Base-by-base conservation (phyloP, 2,113 vertebrate species). In the Todiramphus saurophagus region DNA sequence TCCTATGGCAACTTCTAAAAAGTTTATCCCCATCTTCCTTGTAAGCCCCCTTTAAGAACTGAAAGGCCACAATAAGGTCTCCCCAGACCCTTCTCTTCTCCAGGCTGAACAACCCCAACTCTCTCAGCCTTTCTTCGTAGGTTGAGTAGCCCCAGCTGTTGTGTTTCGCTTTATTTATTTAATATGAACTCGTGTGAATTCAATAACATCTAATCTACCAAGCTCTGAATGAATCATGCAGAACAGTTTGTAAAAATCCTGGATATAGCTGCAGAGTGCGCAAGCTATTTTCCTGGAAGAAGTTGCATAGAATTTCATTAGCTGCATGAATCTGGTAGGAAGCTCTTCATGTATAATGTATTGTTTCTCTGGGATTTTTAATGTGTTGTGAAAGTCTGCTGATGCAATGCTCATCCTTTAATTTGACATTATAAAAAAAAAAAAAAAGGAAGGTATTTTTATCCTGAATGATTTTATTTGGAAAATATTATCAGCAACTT, bases 121-220 rank as follows among this genome's bases (percentile, higher is more conserved):
- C 41, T 44, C 21, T 68, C 30, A 70, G n/a, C n/a, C 44, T 70
- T 50, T 51, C 24, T 37, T 70, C 68, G 37, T 14, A 35, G 68
- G 24, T 53, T 92, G 96, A 94, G 85, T 70, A 93, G 93, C 70
- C 94, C 75, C 96, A 98, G 95, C 92, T 97, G 96, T 93, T 94
- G 87, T 72, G 62, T 81, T 96, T 94, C 12, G 66, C 68, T 90
- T 94, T 96, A 96, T 93, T 96, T 93, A 86, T 94, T 96, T 94
- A 96, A 82, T 3, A 18, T 90, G 88, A 95, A 94, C 79, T 94
- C 87, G 88, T 94, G 91, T 85, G 87, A 95, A 93, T 96, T 94
- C 93, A 96, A 51, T 92, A 93, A 90, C 83, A 91, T 97, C 93
- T 95, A 95, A 97, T 96, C 92, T 94, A 84, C 73, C 0, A 0